Conservation (phyloP, 1,140 invertebrate species). For the Orussus abietinus region DNA sequence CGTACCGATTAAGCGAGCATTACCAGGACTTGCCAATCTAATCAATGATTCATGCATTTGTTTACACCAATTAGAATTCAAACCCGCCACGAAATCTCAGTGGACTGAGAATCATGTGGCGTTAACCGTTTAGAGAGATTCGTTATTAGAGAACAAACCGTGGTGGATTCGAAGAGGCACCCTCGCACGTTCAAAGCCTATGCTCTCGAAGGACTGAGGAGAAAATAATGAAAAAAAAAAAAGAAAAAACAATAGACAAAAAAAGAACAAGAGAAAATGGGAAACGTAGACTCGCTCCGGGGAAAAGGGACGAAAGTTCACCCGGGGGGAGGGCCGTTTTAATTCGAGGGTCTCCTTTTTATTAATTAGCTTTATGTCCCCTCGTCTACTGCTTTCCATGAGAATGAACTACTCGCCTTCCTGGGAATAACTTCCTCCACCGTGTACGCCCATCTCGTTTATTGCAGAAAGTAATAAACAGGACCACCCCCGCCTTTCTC, state of each 20-base stretch:
- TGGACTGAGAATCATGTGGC: constrained; percentile 25
- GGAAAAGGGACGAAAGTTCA: neutral
- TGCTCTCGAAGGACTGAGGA: too few relatives aligned
- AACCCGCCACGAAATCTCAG: constrained; percentile 21
- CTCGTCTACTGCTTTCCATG: too few relatives aligned
- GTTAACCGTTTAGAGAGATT: constrained; percentile 38
- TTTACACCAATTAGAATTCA: constrained; percentile 12
- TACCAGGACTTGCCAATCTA: constrained; percentile 32
- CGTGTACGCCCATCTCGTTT: too few relatives aligned
- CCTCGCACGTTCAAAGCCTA: constrained; percentile 6
- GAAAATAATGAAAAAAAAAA: constrained; percentile 13
- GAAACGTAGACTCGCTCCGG: too few relatives aligned
- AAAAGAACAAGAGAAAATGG: constrained; percentile 10
- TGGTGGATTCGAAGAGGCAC: constrained; percentile 14
- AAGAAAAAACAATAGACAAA: constrained; percentile 20
- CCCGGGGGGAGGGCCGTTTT: too few relatives aligned
- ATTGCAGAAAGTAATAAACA: too few relatives aligned
- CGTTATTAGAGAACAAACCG: constrained; percentile 35
- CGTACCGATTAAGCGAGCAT: constrained; percentile 42
- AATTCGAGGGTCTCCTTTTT: too few relatives aligned
- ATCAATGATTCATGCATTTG: constrained; percentile 15
- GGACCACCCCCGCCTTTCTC: too few relatives aligned
- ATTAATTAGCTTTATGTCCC: too few relatives aligned
- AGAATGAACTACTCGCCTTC: too few relatives aligned
- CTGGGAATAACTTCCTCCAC: too few relatives aligned